These are phyloP conservation scores for Gerris buenoi DNA, from an alignment of 1,140 invertebrate genomes.

Conservation along the genomic window DNA sequence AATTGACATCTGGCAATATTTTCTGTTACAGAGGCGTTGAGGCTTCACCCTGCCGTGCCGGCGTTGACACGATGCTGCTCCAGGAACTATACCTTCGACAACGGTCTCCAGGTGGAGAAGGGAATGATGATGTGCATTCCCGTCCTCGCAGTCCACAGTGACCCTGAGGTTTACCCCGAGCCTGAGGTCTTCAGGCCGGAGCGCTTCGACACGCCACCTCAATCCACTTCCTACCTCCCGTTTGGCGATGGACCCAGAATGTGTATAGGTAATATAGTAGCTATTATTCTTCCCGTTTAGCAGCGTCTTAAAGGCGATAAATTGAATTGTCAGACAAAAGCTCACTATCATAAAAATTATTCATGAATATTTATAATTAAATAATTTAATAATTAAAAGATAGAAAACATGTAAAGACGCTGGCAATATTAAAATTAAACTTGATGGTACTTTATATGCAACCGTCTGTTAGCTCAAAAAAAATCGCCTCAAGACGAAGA, in stretches of 20 bases:
- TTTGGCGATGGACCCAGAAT: neutral
- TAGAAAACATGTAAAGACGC: too few species aligned
- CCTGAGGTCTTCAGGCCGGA: slow-evolving; percentile 47
- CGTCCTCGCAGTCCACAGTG: slow-evolving; percentile 29
- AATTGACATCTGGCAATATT: too few species aligned
- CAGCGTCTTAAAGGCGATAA: too few species aligned
- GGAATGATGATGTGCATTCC: slow-evolving; percentile 30
- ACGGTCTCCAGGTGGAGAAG: slow-evolving; percentile 9
- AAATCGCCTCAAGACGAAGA: too few species aligned
- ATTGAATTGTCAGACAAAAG: too few species aligned
- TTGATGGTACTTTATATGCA: too few species aligned
- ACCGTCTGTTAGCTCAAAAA: too few species aligned
- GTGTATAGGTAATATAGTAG: neutral
- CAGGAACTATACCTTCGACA: slow-evolving; percentile 28
- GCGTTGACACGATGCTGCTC: slow-evolving; percentile 33
- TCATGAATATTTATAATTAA: too few species aligned
- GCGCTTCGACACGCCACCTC: slow-evolving; percentile 20
- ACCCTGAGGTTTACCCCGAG: slow-evolving; percentile 38
- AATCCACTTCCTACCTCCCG: neutral
- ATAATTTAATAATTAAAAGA: too few species aligned
- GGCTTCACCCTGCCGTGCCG: slow-evolving; percentile 36
- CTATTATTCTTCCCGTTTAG: too few species aligned
- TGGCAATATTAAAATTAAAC: too few species aligned
- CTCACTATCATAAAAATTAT: too few species aligned
- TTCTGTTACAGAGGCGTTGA: slow-evolving; percentile 39